Conservation (phyloP, 2,113 vertebrate genomes). For the Cariama cristata region DNA sequence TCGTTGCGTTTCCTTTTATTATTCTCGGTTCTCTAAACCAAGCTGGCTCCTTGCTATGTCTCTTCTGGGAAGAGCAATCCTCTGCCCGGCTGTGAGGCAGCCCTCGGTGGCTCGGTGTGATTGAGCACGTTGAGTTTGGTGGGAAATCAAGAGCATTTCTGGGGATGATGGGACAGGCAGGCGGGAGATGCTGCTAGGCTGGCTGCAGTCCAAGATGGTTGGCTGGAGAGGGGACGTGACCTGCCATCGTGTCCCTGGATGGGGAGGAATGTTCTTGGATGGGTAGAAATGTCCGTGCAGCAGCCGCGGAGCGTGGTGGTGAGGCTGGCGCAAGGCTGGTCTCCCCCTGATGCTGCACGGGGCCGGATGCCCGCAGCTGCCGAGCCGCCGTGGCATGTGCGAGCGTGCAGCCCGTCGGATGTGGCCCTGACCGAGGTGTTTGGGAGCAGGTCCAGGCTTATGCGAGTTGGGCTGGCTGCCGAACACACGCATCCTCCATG, state of each 20-base stretch:
- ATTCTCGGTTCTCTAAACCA: background rate
- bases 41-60: background rate
- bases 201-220: background rate
- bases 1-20: background rate
- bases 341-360: rapidly evolving
- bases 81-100: background rate
- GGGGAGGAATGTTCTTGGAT: background rate
- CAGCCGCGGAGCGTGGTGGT: background rate
- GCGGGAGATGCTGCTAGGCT: background rate
- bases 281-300: background rate
- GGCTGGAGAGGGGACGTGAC: background rate
- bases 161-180: background rate
- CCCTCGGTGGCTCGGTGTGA: rapidly evolving
- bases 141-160: background rate
- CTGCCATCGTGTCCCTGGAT: rapidly evolving
- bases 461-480: background rate
- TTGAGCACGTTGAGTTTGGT: background rate
- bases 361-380: background rate
- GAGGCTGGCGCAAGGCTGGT: background rate
- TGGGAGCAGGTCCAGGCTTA: slow-evolving; percentile 49
- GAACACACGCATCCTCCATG: background rate
- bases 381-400: rapidly evolving
- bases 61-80: background rate
- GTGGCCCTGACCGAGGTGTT: background rate
- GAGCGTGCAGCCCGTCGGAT: background rate